phyloP scores from a whole-genome alignment of 2,797 vertebrate genomes.

The Hozukius guyotensis region DNA sequence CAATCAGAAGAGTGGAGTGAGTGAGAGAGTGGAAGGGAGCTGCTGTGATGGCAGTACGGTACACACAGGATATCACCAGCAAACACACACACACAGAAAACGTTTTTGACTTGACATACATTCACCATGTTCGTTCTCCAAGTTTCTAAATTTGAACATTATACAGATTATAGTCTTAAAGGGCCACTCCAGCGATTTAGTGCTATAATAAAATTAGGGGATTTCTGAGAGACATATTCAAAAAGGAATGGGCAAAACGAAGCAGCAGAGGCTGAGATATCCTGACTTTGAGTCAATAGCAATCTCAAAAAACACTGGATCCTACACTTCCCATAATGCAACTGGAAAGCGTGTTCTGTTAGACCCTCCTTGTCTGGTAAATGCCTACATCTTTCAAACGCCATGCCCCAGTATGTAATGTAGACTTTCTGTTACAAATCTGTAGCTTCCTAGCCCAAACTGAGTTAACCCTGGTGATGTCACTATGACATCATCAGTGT shows the following conservation, averaged over 20 bases:
- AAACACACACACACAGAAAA: conserved; percentile 9
- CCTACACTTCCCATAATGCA: background rate
- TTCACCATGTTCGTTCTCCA: background rate
- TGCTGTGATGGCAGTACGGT: conserved; percentile 26
- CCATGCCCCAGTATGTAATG: too few species aligned
- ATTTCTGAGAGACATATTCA: background rate
- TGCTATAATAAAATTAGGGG: background rate
- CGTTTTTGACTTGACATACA: background rate
- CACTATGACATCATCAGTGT: too few species aligned
- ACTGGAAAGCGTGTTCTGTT: background rate
- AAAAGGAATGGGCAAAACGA: background rate
- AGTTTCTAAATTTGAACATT: background rate
- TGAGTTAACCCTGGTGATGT: too few species aligned
- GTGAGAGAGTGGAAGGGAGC: conserved; percentile 15
- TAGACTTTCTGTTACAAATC: too few species aligned
- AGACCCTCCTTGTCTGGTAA: background rate
- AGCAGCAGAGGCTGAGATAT: background rate
- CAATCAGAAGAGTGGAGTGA: conserved; percentile 57
- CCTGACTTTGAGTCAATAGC: background rate
- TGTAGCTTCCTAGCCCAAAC: too few species aligned
- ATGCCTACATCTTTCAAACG: too few species aligned
- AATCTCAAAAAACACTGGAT: too few species aligned
- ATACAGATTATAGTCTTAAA: background rate
- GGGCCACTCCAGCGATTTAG: background rate
- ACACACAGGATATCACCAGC: conserved; percentile 21